Evolutionary conservation across 2,888 invertebrate species (phyloP).

Genomic region (Hartigia nigra): DNA sequence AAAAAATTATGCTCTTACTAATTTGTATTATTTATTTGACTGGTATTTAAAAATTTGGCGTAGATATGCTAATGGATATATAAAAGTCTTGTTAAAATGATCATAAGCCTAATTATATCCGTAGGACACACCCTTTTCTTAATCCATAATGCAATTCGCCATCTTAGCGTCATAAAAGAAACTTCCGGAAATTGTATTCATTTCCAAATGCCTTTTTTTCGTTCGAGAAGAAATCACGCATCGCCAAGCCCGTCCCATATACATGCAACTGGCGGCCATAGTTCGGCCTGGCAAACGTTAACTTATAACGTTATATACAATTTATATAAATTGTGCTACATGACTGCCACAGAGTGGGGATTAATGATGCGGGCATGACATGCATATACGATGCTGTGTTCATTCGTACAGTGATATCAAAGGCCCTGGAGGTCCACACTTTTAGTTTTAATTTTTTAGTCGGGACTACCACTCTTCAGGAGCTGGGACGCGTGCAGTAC

Average conservation of each 20-base stretch:
- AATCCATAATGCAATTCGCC: not conserved
- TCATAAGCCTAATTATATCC: not conserved
- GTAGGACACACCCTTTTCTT: not conserved
- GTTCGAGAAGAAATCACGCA: not conserved
- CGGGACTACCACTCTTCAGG: not conserved
- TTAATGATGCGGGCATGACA: slow-evolving; percentile 12
- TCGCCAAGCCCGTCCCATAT: not conserved
- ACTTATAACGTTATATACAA: slow-evolving; percentile 33
- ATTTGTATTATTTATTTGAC: not conserved
- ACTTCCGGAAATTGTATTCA: not conserved
- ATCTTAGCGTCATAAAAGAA: not conserved
- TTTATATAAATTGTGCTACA: slow-evolving; percentile 36
- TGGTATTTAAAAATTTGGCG: not conserved
- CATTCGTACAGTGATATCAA: not conserved
- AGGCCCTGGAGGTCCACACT: not conserved
- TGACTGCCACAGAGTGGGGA: slow-evolving; percentile 21
- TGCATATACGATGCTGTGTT: not conserved
- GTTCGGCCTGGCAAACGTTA: slow-evolving; percentile 3
- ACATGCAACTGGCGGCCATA: not conserved
- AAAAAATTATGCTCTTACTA: not conserved
- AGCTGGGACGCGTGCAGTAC: not conserved
- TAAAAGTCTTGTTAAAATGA: too few relatives aligned
- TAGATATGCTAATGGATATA: too few relatives aligned
- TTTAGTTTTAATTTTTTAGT: slow-evolving; percentile 5
- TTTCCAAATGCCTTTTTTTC: not conserved